These are phyloP conservation scores for Gibbula magus DNA, from an alignment of 2,888 invertebrate species.

Conservation along the genomic window DNA sequence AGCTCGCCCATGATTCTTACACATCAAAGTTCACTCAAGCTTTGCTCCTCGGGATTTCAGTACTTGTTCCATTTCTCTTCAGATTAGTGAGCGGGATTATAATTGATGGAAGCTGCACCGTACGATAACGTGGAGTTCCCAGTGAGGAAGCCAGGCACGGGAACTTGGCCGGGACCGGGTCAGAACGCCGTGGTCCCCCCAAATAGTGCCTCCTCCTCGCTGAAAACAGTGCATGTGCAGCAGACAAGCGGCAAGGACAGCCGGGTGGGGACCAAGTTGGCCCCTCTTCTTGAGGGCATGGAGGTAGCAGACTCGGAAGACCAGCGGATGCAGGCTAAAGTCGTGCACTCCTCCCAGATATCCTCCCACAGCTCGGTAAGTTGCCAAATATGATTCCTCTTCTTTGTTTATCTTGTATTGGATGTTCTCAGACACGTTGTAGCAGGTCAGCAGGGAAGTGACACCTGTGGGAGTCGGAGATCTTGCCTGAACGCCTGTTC, in stretches of 20 bases:
- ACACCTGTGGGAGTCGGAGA: neutral
- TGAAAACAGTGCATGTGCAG: conserved; percentile 27
- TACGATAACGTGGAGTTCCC: conserved; percentile 72
- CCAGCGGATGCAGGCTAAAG: conserved; percentile 49
- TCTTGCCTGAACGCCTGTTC: neutral
- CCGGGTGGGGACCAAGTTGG: conserved; percentile 46
- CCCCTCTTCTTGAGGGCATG: conserved; percentile 59
- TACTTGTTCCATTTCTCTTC: conserved; percentile 1
- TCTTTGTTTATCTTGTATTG: neutral
- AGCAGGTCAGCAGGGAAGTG: neutral
- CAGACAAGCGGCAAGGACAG: conserved; percentile 31
- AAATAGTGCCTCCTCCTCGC: neutral
- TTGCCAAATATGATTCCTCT: neutral
- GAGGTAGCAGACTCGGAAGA: conserved; percentile 52
- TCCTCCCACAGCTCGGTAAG: conserved; percentile 11
- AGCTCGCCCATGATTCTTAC: neutral
- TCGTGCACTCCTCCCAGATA: conserved; percentile 12
- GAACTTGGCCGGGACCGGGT: conserved; percentile 50
- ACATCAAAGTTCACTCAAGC: neutral
- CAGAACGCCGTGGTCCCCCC: conserved; percentile 35
- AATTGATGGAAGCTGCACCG: conserved; percentile 59
- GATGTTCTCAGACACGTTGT: neutral
- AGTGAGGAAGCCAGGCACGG: conserved; percentile 51
- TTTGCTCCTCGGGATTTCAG: neutral
- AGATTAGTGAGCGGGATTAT: neutral